Evolutionary conservation across 2,888 invertebrate genomes (phyloP).

Genomic region (Polyommatus icarus): DNA sequence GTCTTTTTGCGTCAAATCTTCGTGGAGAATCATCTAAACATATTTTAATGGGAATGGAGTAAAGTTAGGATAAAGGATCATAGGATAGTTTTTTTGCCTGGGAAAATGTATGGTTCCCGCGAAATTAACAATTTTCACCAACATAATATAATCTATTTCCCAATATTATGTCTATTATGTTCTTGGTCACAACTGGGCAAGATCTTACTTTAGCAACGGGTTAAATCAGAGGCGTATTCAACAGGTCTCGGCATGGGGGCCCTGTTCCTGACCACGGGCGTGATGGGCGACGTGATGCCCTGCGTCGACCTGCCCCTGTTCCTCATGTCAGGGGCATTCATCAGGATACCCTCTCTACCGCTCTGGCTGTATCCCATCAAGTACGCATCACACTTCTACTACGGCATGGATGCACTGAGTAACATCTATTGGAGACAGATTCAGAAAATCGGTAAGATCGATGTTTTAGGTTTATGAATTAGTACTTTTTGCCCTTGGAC

Average conservation of each 20-base stretch:
- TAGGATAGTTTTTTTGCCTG: too few species aligned
- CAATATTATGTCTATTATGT: too few species aligned
- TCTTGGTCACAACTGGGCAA: too few species aligned
- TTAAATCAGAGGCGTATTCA: slow-evolving; percentile 26
- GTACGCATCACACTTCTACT: slow-evolving; percentile 77
- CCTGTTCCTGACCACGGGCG: slow-evolving; percentile 64
- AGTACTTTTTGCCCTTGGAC: not conserved
- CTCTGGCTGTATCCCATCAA: slow-evolving; percentile 65
- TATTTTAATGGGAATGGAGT: too few species aligned
- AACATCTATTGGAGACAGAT: slow-evolving; percentile 77
- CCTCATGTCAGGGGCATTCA: slow-evolving; percentile 73
- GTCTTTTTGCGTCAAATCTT: too few species aligned
- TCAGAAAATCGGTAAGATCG: slow-evolving; percentile 64
- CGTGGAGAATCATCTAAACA: too few species aligned
- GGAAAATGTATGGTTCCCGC: too few species aligned
- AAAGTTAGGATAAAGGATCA: not conserved
- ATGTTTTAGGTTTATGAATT: not conserved
- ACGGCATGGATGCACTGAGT: slow-evolving; percentile 74
- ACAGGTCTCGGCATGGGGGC: slow-evolving; percentile 74
- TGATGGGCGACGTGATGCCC: slow-evolving; percentile 72
- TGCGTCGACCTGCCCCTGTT: slow-evolving; percentile 69
- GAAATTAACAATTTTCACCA: too few species aligned
- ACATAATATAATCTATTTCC: too few species aligned
- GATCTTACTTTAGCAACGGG: too few species aligned
- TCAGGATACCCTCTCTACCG: slow-evolving; percentile 66